Base-by-base conservation (phyloP, 2,113 vertebrate species). In the Aphelocoma coerulescens region DNA sequence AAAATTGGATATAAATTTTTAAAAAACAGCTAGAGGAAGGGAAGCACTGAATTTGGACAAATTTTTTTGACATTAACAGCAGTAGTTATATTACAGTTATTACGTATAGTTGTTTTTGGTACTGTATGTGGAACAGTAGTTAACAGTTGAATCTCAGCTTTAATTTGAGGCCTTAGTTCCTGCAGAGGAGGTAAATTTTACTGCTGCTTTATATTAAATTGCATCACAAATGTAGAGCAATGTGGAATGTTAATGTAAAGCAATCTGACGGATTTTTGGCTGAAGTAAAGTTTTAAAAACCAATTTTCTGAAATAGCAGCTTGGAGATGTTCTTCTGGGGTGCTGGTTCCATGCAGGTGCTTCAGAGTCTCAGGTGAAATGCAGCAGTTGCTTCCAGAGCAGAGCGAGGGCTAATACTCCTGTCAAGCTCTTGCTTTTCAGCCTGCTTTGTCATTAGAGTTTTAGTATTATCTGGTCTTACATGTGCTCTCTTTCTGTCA, bases 221-320 rank as follows among this genome's bases (percentile, higher is more conserved):
- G 24, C 22, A 27, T 65, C 0, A 1, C 43, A 66, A 48, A 86
- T 35, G 16, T 9, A 27, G 57, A 85, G 11, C 1, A 0, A 1
- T 33, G 10, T 21, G 54, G 35, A 41, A 28, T 37, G 37, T 24
- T 73, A 39, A 33, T 66, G 32, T 59, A 66, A 65, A 71, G n/a
- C 22, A 3, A 13, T 43, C 21, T 65, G 52, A 3, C 18, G 67
- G 61, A 32, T 39, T 58, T 62, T n/a, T 85, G 61, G 16, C 75
- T 69, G 37, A 68, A 54, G 22, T 16, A n/a, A 57, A 37, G 10
- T 41, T 41, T 92, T 88, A 57, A 68, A 62, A 41, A 22, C 14
- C 27, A 43, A 1, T 24, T 76, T 83, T 48, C 26, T 79, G 39
- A 63, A 81, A 22, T 5, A 32, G 10, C 16, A 26, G 5, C 27